Evolutionary conservation across 2,888 invertebrate genomes (phyloP).

Genomic region (Acronicta alni): DNA sequence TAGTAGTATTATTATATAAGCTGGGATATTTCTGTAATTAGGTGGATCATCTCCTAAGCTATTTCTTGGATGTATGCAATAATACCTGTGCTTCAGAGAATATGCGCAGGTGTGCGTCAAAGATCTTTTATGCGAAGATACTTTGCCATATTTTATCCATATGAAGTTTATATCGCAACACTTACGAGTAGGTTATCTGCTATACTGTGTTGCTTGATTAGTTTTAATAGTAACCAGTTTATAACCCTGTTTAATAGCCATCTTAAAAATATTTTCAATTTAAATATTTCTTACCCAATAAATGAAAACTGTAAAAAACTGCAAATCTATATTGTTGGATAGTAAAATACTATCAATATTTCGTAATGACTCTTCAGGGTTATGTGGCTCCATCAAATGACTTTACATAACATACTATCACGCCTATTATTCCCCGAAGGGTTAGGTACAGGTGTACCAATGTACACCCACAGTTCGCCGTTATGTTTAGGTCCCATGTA

Average conservation of each 20-base stretch:
- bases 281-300: too few species aligned
- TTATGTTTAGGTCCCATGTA: too few species aligned
- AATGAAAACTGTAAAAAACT: too few species aligned
- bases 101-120: not conserved
- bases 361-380: conserved; percentile 4
- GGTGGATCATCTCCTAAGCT: conserved; percentile 24
- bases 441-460: too few species aligned
- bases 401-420: too few species aligned
- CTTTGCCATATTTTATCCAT: not conserved
- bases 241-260: conserved; percentile 14
- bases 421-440: too few species aligned
- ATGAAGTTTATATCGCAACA: not conserved
- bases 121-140: not conserved
- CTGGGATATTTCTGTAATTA: conserved; percentile 30
- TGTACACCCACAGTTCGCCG: too few species aligned
- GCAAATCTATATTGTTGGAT: not conserved
- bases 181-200: not conserved
- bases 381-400: too few species aligned
- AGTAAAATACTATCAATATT: conserved; percentile 22
- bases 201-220: conserved; percentile 19
- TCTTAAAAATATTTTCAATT: too few species aligned
- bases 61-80: conserved; percentile 18
- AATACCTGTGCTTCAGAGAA: not conserved
- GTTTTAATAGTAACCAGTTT: conserved; percentile 24
- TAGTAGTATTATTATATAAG: conserved; percentile 21